Percentiles rank a stretch among this genome's conserved stretches.
These are phyloP conservation scores for Hedya salicella DNA, from an alignment of 2,888 invertebrate species.

Conservation along the genomic window DNA sequence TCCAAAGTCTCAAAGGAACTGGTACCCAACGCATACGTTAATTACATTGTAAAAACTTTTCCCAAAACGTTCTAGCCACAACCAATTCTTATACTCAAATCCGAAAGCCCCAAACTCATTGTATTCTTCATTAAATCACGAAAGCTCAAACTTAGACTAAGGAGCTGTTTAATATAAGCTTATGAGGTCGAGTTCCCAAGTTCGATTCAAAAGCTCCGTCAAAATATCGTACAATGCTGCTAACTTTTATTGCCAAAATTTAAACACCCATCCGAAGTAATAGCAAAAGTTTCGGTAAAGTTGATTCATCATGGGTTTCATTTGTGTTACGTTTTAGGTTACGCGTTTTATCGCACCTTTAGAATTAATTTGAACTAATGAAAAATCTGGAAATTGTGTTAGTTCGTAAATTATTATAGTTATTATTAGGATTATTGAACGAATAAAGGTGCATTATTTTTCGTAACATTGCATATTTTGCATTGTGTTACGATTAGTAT, in stretches of 20 bases:
- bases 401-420: no score
- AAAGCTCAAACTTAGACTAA: slow-evolving; percentile 32
- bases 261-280: slow-evolving; percentile 72
- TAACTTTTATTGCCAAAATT: slow-evolving; percentile 74
- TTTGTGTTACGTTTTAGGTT: slow-evolving; percentile 7
- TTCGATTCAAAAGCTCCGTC: slow-evolving; percentile 60
- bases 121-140: slow-evolving; percentile 27
- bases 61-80: background rate
- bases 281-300: slow-evolving; percentile 65
- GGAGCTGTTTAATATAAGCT: slow-evolving; percentile 42
- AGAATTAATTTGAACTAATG: no score
- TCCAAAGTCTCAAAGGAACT: no score
- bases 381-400: no score
- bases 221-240: slow-evolving; percentile 68
- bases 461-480: no score
- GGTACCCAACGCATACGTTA: background rate
- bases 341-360: background rate
- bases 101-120: slow-evolving; percentile 6
- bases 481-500: no score
- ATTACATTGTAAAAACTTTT: background rate
- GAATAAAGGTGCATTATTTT: no score
- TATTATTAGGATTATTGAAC: no score
- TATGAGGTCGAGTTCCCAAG: slow-evolving; percentile 52
- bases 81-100: slow-evolving; percentile 6
- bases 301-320: slow-evolving; percentile 32